Base-by-base conservation (phyloP, 2,888 invertebrate species). In the Epirrhoe alternata region DNA sequence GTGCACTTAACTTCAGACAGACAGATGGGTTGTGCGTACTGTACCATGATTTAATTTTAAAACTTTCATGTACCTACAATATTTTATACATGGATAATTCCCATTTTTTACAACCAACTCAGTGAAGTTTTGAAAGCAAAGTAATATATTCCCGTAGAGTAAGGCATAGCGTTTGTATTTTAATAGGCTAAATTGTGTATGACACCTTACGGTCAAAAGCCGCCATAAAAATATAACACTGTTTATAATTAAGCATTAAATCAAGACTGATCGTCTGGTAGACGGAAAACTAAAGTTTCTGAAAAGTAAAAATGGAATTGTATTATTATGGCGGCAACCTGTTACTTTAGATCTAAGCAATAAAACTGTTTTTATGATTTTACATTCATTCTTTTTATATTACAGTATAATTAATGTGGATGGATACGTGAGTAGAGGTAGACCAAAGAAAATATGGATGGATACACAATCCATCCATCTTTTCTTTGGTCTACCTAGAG, bases 251-350 rank as follows among this genome's bases (percentile, higher is more conserved):
- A 17, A 49, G 38, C 47, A 51, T 54, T 7, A 33, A 38, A 35
- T 45, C 24, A 67, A 67, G 62, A 67, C 62, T 67, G 66, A 67
- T 60, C 62, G 59, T 62, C 58, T 10, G 30, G 30, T n/a, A 60
- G 60, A 64, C 52, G 59, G 52, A 63, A 60, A 60, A 60, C 31
- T 38, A 52, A 51, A 49, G n/a, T 31, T 59, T 52, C 30, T 45
- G 10, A 58, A 55, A 30, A 6, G 45, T 14, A 73, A 73, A 71
- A 73, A 79, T 77, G 80, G 81, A 78, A 80, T 85, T 80, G 70
- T 81, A 80, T 79, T 74, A 61, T 74, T 81, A 82, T 77, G 78
- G 82, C 80, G 84, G 82, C 81, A 82, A 76, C 42, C 51, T 70
- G 64, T 72, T 73, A 66, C 33, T 60, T 81, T 84, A 82, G 83